A percentile compares a stretch with the other conserved stretches of the same genome.
Conservation (phyloP, 1,140 invertebrate genomes). For the Octopus bimaculoides region DNA sequence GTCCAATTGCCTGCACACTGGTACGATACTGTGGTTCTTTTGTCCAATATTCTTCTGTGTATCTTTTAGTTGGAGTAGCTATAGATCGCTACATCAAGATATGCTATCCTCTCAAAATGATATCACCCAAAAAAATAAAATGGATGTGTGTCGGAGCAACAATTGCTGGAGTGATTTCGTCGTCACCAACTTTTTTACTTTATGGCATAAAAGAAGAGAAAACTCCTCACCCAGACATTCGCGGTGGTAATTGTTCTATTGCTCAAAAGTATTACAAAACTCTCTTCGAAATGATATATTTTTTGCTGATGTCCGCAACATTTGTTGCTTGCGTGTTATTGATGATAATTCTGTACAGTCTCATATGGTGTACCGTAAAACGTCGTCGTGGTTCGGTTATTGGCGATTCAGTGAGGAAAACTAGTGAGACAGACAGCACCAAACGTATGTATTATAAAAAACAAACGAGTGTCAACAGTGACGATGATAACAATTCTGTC, state of each 20-base stretch:
- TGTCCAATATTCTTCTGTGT: not conserved
- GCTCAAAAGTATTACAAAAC: not conserved
- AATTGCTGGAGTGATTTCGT: not conserved
- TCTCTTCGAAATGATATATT: not conserved
- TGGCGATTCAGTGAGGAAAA: conserved; percentile 21
- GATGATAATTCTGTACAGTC: conserved; percentile 32
- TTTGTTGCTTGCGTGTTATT: conserved; percentile 32
- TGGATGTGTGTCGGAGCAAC: not conserved
- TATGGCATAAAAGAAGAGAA: conserved; percentile 5
- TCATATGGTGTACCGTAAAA: conserved; percentile 37
- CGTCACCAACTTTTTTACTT: not conserved
- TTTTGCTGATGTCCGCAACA: conserved; percentile 21
- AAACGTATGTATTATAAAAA: not conserved
- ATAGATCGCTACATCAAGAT: conserved; percentile 14
- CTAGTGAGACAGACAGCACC: not conserved
- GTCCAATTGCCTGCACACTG: not conserved
- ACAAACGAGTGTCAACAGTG: not conserved
- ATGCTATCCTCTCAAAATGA: conserved; percentile 7
- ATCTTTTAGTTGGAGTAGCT: conserved; percentile 7
- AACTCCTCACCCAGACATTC: not conserved
- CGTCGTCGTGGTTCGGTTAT: conserved; percentile 21
- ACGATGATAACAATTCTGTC: not conserved
- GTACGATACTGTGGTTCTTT: not conserved
- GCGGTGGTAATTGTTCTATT: conserved; percentile 4
- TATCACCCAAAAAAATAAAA: not conserved